Evolutionary conservation across 2,797 vertebrate genomes (phyloP).

Genomic region (Hippopotamyrus pictus): DNA sequence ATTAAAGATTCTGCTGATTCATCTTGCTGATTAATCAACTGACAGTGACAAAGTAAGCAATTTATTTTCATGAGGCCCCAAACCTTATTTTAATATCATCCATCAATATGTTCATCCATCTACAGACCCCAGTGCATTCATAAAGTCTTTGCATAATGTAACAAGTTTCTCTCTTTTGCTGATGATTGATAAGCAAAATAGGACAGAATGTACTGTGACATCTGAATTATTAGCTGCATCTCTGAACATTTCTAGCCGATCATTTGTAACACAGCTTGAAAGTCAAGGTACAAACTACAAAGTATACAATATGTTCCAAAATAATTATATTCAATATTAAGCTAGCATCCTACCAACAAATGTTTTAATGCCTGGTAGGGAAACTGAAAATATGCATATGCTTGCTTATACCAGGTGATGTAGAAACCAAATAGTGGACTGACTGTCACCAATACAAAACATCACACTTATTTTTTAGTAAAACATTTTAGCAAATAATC

Average conservation of each 20-base stretch:
- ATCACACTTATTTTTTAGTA: not conserved
- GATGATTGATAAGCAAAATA: not conserved
- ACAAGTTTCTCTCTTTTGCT: not conserved
- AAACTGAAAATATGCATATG: not conserved
- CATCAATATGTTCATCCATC: not conserved
- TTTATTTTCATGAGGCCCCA: not conserved
- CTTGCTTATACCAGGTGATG: not conserved
- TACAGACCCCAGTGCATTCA: not conserved
- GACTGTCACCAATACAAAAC: not conserved
- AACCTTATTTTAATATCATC: not conserved
- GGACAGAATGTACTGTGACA: not conserved
- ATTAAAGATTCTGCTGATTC: not conserved
- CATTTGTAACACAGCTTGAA: not conserved
- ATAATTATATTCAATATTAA: not conserved
- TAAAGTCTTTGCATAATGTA: not conserved
- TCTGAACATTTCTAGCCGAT: not conserved
- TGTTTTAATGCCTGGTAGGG: not conserved
- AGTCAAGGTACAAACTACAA: not conserved
- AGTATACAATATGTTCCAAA: not conserved
- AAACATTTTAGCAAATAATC: not conserved
- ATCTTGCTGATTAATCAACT: not conserved
- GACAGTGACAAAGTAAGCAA: not conserved
- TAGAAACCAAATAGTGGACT: not conserved
- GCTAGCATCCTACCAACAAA: not conserved
- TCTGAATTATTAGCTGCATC: not conserved